Conservation (phyloP, 2,888 invertebrate species). For the Lobophora halterata region DNA sequence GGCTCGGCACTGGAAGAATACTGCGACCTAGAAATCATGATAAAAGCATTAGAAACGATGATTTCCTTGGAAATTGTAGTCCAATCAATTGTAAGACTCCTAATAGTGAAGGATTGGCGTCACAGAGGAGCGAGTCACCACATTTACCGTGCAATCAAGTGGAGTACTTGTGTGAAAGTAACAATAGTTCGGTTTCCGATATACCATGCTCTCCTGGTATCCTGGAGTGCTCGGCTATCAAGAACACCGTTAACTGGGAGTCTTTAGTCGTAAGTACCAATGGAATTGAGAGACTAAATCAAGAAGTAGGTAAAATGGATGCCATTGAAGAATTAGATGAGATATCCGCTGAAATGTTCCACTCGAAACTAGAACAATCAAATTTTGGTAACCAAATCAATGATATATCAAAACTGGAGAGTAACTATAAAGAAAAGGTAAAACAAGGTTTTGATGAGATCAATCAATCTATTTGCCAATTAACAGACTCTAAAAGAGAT, state of each 20-base stretch:
- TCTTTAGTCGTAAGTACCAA: constrained; percentile 44
- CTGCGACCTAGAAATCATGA: constrained; percentile 34
- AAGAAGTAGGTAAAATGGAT: constrained; percentile 19
- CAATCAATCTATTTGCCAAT: constrained; percentile 74
- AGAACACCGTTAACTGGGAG: constrained; percentile 46
- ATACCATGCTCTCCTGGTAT: constrained; percentile 55
- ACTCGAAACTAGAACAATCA: constrained; percentile 52
- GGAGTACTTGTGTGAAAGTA: constrained; percentile 58
- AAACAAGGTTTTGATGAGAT: constrained; percentile 73
- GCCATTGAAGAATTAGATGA: constrained; percentile 44
- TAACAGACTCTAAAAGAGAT: constrained; percentile 47
- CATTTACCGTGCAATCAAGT: constrained; percentile 70
- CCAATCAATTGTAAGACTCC: constrained; percentile 39
- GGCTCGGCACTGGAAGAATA: constrained; percentile 52
- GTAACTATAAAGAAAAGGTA: constrained; percentile 37
- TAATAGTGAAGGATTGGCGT: constrained; percentile 16
- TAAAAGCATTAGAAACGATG: constrained; percentile 25
- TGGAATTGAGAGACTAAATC: constrained; percentile 29
- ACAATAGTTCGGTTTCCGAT: constrained; percentile 44
- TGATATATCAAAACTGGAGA: constrained; percentile 31
- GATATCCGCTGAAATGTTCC: constrained; percentile 60
- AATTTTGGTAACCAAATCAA: constrained; percentile 30
- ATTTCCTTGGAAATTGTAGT: constrained; percentile 35
- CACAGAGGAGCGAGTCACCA: constrained; percentile 57
- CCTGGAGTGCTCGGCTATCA: constrained; percentile 39